Conservation (phyloP, 1,140 invertebrate species). For the Melitaea cinxia region DNA sequence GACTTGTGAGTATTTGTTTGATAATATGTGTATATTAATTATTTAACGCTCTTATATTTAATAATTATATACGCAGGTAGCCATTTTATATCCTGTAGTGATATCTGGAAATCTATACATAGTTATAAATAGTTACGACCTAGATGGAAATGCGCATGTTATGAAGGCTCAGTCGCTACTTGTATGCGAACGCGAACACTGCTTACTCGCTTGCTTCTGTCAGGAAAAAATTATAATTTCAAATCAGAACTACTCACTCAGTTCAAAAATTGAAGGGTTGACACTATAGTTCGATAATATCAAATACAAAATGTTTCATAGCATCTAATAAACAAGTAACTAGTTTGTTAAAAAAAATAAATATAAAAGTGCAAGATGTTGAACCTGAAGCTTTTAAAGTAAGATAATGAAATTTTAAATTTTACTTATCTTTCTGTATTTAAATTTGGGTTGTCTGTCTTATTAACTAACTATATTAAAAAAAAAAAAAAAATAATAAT, state of each 20-base stretch:
- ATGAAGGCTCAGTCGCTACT: conserved; percentile 31
- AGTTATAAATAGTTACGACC: conserved; percentile 40
- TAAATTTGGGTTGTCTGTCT: not conserved
- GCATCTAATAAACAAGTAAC: not conserved
- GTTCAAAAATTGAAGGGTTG: not conserved
- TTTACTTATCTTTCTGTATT: not conserved
- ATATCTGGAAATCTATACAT: conserved; percentile 16
- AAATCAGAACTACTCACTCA: not conserved
- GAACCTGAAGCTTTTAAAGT: conserved; percentile 2
- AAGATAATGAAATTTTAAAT: not conserved
- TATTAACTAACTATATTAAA: too few species aligned
- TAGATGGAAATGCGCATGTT: conserved; percentile 54
- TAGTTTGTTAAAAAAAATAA: not conserved
- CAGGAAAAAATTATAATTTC: not conserved
- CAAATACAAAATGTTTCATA: not conserved
- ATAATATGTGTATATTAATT: conserved; percentile 17
- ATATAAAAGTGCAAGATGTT: conserved; percentile 3
- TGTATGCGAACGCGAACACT: conserved; percentile 17
- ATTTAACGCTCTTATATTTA: conserved; percentile 6
- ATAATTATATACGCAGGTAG: conserved; percentile 9
- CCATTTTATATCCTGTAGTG: conserved; percentile 34
- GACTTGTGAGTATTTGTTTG: conserved; percentile 29
- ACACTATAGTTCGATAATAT: not conserved
- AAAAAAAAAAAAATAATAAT: too few species aligned
- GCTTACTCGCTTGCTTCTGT: not conserved